Conservation (phyloP, 1,140 invertebrate genomes). For the Medauroidea extradentata region DNA sequence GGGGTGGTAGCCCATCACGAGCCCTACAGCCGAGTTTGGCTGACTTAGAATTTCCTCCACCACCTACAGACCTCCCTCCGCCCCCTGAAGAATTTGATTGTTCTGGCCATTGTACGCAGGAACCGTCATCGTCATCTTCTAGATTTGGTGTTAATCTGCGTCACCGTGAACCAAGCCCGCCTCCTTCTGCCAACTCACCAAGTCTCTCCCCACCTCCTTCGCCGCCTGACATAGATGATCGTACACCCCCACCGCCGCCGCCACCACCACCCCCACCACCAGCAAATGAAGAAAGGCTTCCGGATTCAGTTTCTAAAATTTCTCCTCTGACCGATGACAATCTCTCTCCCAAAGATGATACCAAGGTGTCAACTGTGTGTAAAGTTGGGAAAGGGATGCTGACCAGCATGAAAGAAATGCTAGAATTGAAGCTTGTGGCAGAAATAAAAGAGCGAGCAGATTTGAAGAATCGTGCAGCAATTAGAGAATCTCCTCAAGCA, state of each 20-base stretch:
- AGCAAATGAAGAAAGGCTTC: neutral
- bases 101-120: conserved; percentile 15
- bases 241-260: neutral
- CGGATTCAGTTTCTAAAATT: too few species aligned
- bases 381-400: too few species aligned
- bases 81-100: conserved; percentile 57
- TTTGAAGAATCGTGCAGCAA: conserved; percentile 42
- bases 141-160: conserved; percentile 66
- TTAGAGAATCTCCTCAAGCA: conserved; percentile 18
- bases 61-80: conserved; percentile 71
- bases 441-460: conserved; percentile 76
- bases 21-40: conserved; percentile 59
- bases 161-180: conserved; percentile 51
- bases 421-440: conserved; percentile 71
- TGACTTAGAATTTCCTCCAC: conserved; percentile 80
- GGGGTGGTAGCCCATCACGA: conserved; percentile 52
- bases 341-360: too few species aligned
- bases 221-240: neutral
- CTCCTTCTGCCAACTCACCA: neutral
- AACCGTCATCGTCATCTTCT: conserved; percentile 52
- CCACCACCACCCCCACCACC: neutral
- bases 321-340: too few species aligned
- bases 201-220: neutral
- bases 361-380: too few species aligned
- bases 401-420: conserved; percentile 66